Conservation (phyloP, 2,888 invertebrate genomes). For the Arge pagana region DNA sequence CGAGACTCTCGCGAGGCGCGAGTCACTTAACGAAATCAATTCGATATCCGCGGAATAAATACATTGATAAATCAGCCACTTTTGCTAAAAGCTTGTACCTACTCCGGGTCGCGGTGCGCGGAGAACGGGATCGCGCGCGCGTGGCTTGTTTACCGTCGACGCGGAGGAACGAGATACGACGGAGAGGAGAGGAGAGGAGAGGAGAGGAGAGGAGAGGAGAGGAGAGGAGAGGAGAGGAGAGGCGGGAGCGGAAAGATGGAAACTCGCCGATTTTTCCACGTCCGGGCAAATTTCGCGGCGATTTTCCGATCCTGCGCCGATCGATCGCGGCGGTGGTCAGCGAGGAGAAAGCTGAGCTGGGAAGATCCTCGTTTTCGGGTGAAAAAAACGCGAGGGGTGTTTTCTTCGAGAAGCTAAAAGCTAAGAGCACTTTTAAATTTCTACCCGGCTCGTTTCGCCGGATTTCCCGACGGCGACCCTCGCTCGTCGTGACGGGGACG, state of each 20-base stretch:
- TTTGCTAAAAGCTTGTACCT: constrained; percentile 56
- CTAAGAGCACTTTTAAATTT: constrained; percentile 54
- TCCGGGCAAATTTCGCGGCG: no score
- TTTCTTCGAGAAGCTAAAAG: constrained; percentile 53
- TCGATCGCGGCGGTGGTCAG: constrained; percentile 23
- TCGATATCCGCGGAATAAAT: constrained; percentile 59
- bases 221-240: constrained; percentile 8
- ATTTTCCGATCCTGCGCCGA: no score
- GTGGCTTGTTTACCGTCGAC: constrained; percentile 1
- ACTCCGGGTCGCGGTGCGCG: constrained; percentile 38
- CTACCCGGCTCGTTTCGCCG: constrained; percentile 34
- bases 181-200: constrained; percentile 30
- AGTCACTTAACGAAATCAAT: constrained; percentile 57
- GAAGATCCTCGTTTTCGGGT: not conserved
- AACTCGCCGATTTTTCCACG: not conserved
- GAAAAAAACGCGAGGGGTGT: constrained; percentile 41
- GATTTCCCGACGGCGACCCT: constrained; percentile 12
- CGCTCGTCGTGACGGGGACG: constrained; percentile 2
- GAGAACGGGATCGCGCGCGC: constrained; percentile 34
- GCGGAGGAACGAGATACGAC: constrained; percentile 23
- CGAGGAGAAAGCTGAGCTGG: constrained; percentile 4
- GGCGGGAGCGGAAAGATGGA: not conserved
- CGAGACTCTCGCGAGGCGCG: constrained; percentile 17
- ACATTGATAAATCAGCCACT: constrained; percentile 59
- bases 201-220: constrained; percentile 21